Conservation (phyloP, 2,797 vertebrate species). For the Tamandua tetradactyla region DNA sequence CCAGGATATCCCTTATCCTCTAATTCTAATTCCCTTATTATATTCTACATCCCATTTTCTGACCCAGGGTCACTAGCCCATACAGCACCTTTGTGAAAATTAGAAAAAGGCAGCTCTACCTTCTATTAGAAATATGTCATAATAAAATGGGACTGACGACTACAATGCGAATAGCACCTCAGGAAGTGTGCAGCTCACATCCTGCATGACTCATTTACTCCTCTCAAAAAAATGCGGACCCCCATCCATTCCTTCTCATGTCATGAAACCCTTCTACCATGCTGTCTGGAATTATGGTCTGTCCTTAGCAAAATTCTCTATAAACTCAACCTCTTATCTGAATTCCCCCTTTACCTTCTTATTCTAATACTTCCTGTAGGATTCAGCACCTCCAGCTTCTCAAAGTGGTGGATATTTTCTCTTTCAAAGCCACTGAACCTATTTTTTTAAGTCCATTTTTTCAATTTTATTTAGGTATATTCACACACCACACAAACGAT, state of each 20-base stretch:
- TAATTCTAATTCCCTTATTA: not conserved
- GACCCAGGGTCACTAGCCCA: not conserved
- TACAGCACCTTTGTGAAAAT: not conserved
- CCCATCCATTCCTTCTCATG: not conserved
- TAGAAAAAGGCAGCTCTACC: not conserved
- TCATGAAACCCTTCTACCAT: not conserved
- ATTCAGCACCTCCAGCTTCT: not conserved
- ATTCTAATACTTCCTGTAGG: not conserved
- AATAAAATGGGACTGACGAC: not conserved
- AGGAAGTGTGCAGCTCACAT: not conserved
- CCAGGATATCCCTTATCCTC: not conserved
- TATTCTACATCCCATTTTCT: not conserved
- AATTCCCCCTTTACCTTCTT: not conserved
- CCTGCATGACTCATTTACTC: not conserved
- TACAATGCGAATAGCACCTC: not conserved
- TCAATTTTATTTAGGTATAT: too few species aligned
- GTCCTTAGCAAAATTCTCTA: not conserved
- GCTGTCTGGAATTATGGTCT: not conserved
- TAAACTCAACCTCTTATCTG: not conserved
- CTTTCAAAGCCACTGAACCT: not conserved
- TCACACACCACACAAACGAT: too few species aligned
- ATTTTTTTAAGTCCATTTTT: too few species aligned
- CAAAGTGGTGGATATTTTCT: not conserved
- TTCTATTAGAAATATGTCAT: not conserved
- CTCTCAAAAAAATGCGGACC: not conserved